Evolutionary conservation across 2,888 invertebrate species (phyloP).

Genomic region (Eutolmus rufibarbis): DNA sequence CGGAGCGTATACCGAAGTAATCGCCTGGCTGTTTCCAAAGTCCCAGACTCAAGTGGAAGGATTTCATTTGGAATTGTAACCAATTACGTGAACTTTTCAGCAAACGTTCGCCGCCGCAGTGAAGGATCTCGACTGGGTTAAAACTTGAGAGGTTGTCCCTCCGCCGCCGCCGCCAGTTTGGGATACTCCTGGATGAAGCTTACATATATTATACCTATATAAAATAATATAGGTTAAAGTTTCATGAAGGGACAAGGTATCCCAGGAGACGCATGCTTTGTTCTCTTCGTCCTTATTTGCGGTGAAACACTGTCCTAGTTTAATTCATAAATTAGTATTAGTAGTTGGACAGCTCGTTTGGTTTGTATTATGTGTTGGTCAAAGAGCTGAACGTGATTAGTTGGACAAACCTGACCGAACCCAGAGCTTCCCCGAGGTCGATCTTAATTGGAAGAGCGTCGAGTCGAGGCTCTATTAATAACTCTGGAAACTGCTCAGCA

Average conservation of each 20-base stretch:
- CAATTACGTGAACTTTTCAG: constrained; percentile 34
- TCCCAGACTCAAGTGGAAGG: constrained; percentile 17
- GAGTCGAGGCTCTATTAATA: neutral
- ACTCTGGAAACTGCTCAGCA: neutral
- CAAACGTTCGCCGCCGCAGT: neutral
- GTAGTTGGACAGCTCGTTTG: neutral
- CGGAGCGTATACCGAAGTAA: neutral
- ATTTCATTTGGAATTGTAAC: constrained; percentile 37
- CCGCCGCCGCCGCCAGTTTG: neutral
- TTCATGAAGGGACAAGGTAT: neutral
- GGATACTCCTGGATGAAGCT: neutral
- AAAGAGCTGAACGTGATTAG: neutral
- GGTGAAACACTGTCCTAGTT: neutral
- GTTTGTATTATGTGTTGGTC: neutral
- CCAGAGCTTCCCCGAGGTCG: neutral
- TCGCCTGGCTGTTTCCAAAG: neutral
- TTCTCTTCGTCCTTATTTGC: neutral
- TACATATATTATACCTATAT: neutral
- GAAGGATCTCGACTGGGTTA: neutral
- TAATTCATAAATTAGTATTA: constrained; percentile 27
- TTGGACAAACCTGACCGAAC: neutral
- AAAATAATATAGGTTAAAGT: neutral
- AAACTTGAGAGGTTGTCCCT: neutral
- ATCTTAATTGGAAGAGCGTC: neutral
- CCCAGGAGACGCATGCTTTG: neutral